Conservation (phyloP, 2,113 vertebrate genomes). For the Pygoscelis adeliae region DNA sequence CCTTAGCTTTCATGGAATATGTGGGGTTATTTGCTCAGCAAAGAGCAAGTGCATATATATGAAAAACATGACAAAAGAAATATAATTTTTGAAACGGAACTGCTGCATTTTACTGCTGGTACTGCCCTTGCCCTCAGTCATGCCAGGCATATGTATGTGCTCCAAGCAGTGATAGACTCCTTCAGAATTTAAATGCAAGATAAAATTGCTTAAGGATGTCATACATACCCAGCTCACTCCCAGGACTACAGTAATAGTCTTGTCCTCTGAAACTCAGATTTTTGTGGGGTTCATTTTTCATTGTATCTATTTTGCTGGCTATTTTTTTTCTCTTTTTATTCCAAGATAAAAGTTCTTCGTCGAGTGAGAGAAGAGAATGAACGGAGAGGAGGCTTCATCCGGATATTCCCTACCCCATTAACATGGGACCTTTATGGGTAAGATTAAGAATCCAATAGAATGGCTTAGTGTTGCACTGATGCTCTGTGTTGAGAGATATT, state of each 20-base stretch:
- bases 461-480: neutral
- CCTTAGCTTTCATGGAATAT: neutral
- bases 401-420: slow-evolving; percentile 92
- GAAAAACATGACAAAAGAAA: neutral
- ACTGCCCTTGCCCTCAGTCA: neutral
- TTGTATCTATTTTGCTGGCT: neutral
- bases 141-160: neutral
- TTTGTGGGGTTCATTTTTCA: neutral
- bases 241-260: neutral
- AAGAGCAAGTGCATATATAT: neutral
- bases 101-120: neutral
- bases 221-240: neutral
- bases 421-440: slow-evolving; percentile 95
- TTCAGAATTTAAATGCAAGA: neutral
- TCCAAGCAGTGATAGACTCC: neutral
- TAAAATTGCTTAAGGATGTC: neutral
- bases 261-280: neutral
- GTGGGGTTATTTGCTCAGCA: neutral
- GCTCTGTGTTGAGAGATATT: neutral
- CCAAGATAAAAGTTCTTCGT: slow-evolving; percentile 88
- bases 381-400: slow-evolving; percentile 91
- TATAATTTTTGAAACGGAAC: neutral
- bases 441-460: neutral
- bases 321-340: neutral
- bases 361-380: slow-evolving; percentile 91